Conservation (phyloP, 2,797 vertebrate genomes). For the Cephalopachus bancanus region DNA sequence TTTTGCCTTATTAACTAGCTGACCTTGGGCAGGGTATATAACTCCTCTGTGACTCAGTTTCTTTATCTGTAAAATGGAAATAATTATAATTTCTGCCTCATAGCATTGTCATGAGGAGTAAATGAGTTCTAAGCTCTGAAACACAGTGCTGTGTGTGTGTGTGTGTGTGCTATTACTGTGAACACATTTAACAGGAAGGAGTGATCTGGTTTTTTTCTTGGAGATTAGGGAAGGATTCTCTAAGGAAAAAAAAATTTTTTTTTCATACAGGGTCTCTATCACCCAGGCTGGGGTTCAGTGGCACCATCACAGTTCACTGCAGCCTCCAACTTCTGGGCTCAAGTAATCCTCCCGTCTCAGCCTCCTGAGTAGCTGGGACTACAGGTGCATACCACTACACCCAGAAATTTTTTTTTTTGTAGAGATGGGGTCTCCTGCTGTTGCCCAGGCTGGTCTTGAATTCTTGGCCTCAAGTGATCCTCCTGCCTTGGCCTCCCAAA, state of each 20-base stretch:
- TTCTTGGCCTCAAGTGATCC: no score
- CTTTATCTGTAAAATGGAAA: constrained; percentile 23
- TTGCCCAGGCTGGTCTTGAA: no score
- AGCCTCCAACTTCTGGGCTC: no score
- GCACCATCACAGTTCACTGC: no score
- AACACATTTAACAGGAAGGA: constrained; percentile 4
- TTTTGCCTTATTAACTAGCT: constrained; percentile 36
- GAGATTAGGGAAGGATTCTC: neutral
- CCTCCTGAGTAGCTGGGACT: no score
- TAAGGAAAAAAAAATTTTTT: neutral
- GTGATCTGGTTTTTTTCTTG: neutral
- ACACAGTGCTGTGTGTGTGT: neutral
- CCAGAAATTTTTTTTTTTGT: no score
- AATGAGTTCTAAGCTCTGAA: neutral
- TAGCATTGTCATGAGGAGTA: neutral
- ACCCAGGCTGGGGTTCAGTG: no score
- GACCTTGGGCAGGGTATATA: neutral
- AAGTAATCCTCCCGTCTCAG: no score
- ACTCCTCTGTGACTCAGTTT: constrained; percentile 40
- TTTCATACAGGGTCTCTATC: no score
- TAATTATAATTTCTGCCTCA: constrained; percentile 3
- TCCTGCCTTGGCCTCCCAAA: no score
- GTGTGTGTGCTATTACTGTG: neutral
- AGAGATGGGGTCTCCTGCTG: no score
- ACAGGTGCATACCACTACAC: no score